A percentile compares a stretch with the other conserved stretches of the same genome.
Evolutionary conservation across 2,797 vertebrate species (phyloP).

Genomic region (Darevskia nairensis): DNA sequence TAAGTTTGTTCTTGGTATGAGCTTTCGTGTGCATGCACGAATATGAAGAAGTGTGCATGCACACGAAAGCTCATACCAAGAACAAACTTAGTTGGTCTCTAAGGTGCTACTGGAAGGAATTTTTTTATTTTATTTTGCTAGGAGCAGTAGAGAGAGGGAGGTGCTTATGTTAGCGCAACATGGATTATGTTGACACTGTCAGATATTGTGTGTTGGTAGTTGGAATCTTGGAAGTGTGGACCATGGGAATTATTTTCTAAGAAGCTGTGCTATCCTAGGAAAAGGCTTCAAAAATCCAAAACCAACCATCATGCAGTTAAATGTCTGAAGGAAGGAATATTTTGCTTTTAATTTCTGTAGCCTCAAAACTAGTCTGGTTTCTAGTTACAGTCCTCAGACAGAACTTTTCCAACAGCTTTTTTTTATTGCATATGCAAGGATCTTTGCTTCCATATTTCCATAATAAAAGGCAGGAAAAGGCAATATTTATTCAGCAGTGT

Average conservation of each 20-base stretch:
- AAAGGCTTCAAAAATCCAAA: not conserved
- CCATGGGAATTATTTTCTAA: not conserved
- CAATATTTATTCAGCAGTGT: not conserved
- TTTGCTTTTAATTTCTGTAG: not conserved
- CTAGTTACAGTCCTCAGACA: not conserved
- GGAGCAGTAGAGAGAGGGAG: not conserved
- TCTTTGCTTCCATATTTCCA: not conserved
- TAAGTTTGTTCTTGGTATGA: too few relatives aligned
- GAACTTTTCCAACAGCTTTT: not conserved
- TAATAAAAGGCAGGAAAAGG: accelerated
- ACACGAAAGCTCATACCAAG: too few relatives aligned
- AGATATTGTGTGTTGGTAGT: not conserved
- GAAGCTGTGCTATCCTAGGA: not conserved
- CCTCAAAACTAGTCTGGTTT: not conserved
- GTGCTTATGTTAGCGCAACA: not conserved
- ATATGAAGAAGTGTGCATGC: too few relatives aligned
- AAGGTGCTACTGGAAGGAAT: too few relatives aligned
- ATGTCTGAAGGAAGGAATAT: not conserved
- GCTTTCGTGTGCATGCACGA: too few relatives aligned
- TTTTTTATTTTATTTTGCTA: not conserved
- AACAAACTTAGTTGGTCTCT: too few relatives aligned
- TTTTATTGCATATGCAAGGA: not conserved
- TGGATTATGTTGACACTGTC: not conserved
- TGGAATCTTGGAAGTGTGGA: not conserved
- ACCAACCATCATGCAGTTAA: not conserved